Conservation (phyloP, 1,140 invertebrate genomes). For the Drosophila simulans region DNA sequence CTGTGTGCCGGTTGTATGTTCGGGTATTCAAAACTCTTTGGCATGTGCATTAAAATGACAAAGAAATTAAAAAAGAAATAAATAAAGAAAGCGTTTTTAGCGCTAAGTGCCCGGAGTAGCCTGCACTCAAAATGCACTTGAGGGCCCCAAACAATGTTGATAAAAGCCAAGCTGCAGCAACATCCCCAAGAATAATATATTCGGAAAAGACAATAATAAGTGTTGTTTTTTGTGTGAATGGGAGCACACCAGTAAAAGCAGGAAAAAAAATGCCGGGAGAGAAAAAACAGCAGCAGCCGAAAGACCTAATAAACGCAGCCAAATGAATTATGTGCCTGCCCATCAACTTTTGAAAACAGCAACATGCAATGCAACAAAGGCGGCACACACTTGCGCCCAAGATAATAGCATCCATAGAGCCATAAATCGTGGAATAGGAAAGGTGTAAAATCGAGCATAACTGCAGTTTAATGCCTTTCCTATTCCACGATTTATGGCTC, state of each 20-base stretch:
- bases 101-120: conserved; percentile 29
- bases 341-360: conserved; percentile 13
- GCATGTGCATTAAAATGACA: conserved; percentile 44
- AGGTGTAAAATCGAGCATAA: not conserved
- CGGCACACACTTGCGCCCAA: conserved; percentile 1
- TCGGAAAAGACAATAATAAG: conserved; percentile 16
- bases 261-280: not conserved
- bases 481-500: not conserved
- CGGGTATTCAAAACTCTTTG: conserved; percentile 27
- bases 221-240: conserved; percentile 30
- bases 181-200: conserved; percentile 1
- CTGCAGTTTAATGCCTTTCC: not conserved
- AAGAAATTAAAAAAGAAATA: conserved; percentile 17
- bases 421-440: not conserved
- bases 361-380: conserved; percentile 16
- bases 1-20: not conserved
- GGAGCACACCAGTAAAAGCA: conserved; percentile 18
- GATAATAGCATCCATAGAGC: conserved; percentile 18
- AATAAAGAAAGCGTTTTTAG: conserved; percentile 18
- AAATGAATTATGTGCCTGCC: conserved; percentile 33
- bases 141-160: conserved; percentile 33
- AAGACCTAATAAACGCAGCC: conserved; percentile 37
- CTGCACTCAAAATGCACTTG: conserved; percentile 43
- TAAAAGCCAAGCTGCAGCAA: conserved; percentile 44
- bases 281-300: conserved; percentile 8